Evolutionary conservation across 1,140 invertebrate genomes (phyloP).

Genomic region (Ridgeia piscesae): DNA sequence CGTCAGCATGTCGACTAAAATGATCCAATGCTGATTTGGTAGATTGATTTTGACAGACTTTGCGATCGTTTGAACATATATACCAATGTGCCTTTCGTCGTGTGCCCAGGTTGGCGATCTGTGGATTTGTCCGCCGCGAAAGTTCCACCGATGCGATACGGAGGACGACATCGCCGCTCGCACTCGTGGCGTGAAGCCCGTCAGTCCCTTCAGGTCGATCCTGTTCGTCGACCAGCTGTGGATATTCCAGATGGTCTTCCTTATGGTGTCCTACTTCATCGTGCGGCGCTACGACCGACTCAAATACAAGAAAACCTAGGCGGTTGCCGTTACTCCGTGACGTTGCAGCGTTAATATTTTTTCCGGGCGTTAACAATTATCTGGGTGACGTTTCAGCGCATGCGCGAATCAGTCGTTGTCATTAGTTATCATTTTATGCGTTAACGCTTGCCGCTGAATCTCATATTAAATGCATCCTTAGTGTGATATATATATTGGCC

Average conservation of each 20-base stretch:
- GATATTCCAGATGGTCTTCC: background rate
- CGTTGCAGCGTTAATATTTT: no score
- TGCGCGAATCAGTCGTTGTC: no score
- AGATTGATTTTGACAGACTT: no score
- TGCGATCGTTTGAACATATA: background rate
- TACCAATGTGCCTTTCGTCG: background rate
- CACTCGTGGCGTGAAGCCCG: background rate
- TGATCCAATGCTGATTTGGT: no score
- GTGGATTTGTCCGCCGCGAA: background rate
- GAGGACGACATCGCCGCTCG: background rate
- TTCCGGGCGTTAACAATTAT: no score
- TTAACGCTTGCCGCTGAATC: no score
- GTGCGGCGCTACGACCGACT: background rate
- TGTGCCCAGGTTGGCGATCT: background rate
- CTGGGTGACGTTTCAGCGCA: no score
- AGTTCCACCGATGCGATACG: background rate
- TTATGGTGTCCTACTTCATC: background rate
- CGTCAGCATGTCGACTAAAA: no score
- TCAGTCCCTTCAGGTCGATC: background rate
- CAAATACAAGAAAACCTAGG: background rate
- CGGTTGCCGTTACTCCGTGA: no score
- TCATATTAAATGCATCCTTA: no score
- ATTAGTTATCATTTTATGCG: no score
- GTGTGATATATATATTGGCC: no score
- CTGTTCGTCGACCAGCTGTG: background rate